phyloP scores from a whole-genome alignment of 2,888 invertebrate genomes.

The Alitta virens region DNA sequence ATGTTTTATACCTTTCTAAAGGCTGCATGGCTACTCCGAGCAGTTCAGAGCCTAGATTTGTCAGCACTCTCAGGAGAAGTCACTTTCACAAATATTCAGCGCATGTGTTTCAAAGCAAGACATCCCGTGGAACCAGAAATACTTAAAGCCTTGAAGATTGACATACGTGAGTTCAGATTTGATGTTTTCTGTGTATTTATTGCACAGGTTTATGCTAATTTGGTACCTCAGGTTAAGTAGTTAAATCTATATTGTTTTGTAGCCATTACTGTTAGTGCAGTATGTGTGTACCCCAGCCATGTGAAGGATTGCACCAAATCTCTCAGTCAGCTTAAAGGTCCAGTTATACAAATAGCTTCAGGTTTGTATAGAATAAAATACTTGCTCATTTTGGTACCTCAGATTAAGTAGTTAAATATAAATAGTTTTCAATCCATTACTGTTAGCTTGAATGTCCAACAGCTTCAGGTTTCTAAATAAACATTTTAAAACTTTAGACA shows the following conservation, averaged over 20 bases:
- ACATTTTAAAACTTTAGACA: no score
- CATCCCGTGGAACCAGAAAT: constrained; percentile 56
- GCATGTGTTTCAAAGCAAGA: constrained; percentile 77
- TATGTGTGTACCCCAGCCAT: constrained; percentile 91
- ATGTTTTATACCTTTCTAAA: no score
- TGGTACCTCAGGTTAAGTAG: no score
- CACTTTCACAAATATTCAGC: constrained; percentile 69
- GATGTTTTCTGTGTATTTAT: no score
- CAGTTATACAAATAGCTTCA: constrained; percentile 67
- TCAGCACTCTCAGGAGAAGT: constrained; percentile 82
- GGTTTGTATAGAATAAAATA: constrained; percentile 16
- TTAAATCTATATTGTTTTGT: constrained; percentile 6
- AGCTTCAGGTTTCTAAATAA: background rate
- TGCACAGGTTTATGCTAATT: no score
- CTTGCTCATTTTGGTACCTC: no score
- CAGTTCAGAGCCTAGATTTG: constrained; percentile 84
- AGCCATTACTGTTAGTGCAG: constrained; percentile 73
- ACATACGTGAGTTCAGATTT: no score
- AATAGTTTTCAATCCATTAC: no score
- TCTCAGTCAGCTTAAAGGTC: constrained; percentile 53
- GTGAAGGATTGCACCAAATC: constrained; percentile 71
- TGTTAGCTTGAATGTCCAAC: no score
- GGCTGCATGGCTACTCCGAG: constrained; percentile 73
- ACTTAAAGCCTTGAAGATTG: constrained; percentile 42
- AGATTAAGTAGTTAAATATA: no score